These are phyloP conservation scores for Pygathrix nemaeus DNA, from an alignment of 2,113 vertebrate genomes.

Conservation along the genomic window DNA sequence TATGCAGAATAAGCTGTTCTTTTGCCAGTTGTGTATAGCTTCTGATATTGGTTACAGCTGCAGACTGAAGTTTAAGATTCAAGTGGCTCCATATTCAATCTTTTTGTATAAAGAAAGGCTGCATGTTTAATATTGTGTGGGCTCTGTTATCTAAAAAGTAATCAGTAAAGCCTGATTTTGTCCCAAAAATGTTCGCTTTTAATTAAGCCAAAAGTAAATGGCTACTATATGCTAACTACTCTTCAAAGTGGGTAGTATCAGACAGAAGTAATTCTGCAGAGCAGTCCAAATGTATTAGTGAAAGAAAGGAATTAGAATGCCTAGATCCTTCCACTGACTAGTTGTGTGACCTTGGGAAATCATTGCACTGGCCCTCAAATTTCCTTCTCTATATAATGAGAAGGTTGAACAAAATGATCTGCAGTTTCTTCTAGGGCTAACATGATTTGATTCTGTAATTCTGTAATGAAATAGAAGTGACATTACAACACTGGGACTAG, in stretches of 20 bases:
- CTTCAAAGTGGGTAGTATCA: constrained; percentile 31
- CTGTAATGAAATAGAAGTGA: neutral
- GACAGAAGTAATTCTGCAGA: constrained; percentile 25
- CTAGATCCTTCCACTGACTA: neutral
- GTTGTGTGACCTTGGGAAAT: neutral
- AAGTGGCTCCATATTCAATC: constrained; percentile 37
- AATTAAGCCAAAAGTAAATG: constrained; percentile 53
- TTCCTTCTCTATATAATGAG: neutral
- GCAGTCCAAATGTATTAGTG: neutral
- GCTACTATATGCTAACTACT: constrained; percentile 33
- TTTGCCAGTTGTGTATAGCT: constrained; percentile 6
- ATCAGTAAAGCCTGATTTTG: constrained; percentile 21
- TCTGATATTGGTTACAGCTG: neutral
- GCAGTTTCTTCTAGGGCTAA: neutral
- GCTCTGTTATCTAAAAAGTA: constrained; percentile 1
- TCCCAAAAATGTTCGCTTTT: constrained; percentile 28
- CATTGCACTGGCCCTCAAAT: neutral
- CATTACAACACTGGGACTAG: neutral
- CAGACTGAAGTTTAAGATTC: neutral
- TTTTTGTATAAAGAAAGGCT: constrained; percentile 46
- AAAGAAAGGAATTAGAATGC: constrained; percentile 12
- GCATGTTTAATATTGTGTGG: neutral
- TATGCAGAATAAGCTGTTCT: neutral
- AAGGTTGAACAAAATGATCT: neutral
- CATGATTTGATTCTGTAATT: neutral